These are phyloP conservation scores for Montipora capitata DNA, from an alignment of 92 coral and sea anemone genomes.

Conservation along the genomic window DNA sequence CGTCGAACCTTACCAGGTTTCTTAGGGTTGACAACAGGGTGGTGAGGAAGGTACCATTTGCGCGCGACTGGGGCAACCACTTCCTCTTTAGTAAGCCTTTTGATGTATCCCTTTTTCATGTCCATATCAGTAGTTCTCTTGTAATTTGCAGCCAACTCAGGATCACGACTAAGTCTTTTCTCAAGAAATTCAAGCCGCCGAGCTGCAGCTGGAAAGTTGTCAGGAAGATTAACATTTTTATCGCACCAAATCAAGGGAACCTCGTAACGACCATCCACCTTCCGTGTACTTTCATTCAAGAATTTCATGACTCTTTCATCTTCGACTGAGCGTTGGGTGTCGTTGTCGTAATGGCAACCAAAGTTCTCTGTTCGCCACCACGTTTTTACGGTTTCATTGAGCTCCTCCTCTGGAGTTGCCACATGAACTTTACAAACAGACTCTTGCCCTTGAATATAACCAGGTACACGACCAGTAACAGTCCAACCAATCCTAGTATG, in stretches of 20 bases:
- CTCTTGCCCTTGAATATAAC: constrained; percentile 21
- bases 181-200: constrained; percentile 43
- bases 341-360: constrained; percentile 24
- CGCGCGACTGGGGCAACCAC: constrained; percentile 6
- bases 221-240: constrained; percentile 22
- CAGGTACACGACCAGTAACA: too few species aligned
- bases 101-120: constrained; percentile 64
- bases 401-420: too few species aligned
- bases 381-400: too few species aligned
- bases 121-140: constrained; percentile 46
- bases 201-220: constrained; percentile 35
- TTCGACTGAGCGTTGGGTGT: constrained; percentile 56
- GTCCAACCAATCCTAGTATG: too few species aligned
- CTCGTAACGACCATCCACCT: constrained; percentile 67
- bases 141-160: constrained; percentile 24
- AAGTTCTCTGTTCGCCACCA: too few species aligned
- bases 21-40: constrained; percentile 31
- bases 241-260: constrained; percentile 61
- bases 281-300: constrained; percentile 33
- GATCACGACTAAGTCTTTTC: constrained; percentile 32
- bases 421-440: constrained; percentile 20
- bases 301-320: constrained; percentile 49
- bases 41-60: constrained; percentile 55
- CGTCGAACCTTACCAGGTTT: constrained; percentile 70
- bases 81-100: constrained; percentile 45